These are phyloP conservation scores for Lepidurus packardi DNA, from an alignment of 1,140 invertebrate species.

Conservation along the genomic window DNA sequence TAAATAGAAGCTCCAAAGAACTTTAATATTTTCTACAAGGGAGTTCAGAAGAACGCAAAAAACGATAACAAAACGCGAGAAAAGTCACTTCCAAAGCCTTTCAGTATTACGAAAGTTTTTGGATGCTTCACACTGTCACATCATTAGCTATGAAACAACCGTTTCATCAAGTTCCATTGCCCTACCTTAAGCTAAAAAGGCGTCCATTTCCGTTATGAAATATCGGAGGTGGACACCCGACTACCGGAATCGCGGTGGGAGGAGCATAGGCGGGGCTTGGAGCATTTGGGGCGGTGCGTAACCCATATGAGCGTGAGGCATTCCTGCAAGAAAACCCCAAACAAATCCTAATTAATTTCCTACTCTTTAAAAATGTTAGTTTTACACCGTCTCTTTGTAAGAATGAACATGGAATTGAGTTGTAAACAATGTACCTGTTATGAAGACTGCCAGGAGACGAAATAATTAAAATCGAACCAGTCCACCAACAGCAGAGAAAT, in stretches of 20 bases:
- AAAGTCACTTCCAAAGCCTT: constrained; percentile 1
- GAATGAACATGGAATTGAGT: too few relatives aligned
- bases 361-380: too few relatives aligned
- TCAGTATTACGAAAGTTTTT: background rate
- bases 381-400: too few relatives aligned
- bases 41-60: background rate
- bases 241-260: constrained; percentile 11
- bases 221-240: background rate
- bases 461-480: constrained; percentile 1
- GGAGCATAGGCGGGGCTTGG: constrained; percentile 5
- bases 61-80: background rate
- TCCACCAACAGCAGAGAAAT: constrained; percentile 21
- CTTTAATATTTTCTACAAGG: background rate
- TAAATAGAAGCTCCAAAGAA: constrained; percentile 2
- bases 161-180: constrained; percentile 4
- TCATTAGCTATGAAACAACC: background rate
- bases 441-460: constrained; percentile 17
- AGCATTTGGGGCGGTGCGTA: background rate
- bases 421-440: background rate
- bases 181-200: constrained; percentile 11
- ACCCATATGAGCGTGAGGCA: background rate
- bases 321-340: background rate
- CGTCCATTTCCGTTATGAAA: background rate
- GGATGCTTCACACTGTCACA: constrained; percentile 2
- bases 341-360: background rate